A percentile compares a stretch with the other conserved stretches of the same genome.
These are phyloP conservation scores for Eristalinus aeneus DNA, from an alignment of 2,888 invertebrate species.

Conservation along the genomic window DNA sequence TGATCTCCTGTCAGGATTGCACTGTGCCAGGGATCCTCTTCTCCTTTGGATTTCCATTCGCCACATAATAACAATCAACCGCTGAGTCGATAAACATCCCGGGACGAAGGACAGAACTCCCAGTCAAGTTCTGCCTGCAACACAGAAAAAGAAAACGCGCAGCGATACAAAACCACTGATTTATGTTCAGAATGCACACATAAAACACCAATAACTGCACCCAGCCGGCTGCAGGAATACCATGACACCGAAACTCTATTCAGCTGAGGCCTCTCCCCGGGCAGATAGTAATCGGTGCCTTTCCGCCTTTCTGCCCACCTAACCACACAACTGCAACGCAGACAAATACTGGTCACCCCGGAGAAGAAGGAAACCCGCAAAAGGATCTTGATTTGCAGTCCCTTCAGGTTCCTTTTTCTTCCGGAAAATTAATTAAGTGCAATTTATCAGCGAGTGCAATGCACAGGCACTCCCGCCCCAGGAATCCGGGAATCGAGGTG, in stretches of 20 bases:
- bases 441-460: conserved; percentile 60
- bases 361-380: conserved; percentile 3
- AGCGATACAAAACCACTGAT: conserved; percentile 41
- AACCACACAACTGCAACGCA: conserved; percentile 40
- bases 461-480: conserved; percentile 5
- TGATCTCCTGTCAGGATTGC: conserved; percentile 49
- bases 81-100: conserved; percentile 53
- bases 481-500: no score
- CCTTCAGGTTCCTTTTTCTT: conserved; percentile 3
- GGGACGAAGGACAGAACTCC: background rate
- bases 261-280: conserved; percentile 17
- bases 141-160: conserved; percentile 48
- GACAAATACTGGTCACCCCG: background rate
- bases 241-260: conserved; percentile 18
- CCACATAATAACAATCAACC: conserved; percentile 58
- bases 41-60: background rate
- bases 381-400: conserved; percentile 24
- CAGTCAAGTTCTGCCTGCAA: conserved; percentile 30
- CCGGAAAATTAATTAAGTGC: conserved; percentile 62
- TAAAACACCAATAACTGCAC: conserved; percentile 48
- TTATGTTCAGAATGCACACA: conserved; percentile 47
- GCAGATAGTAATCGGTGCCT: conserved; percentile 54
- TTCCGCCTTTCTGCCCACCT: background rate
- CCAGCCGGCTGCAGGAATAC: conserved; percentile 26
- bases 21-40: background rate